Evolutionary conservation across 1,140 invertebrate species (phyloP).

Genomic region (Macrostomum lignano): DNA sequence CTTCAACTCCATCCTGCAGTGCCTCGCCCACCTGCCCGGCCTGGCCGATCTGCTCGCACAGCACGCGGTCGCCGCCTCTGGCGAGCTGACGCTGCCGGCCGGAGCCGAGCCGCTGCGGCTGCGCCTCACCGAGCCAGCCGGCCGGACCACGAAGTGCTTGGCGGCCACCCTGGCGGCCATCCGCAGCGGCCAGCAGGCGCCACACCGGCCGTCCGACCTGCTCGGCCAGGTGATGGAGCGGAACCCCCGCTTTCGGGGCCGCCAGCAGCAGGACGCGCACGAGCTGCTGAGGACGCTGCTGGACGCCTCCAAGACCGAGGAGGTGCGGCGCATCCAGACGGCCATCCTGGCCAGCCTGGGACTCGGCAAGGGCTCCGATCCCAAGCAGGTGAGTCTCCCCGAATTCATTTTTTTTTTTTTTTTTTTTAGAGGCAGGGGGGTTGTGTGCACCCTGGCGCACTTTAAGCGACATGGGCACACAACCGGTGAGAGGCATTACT

Average conservation of each 20-base stretch:
- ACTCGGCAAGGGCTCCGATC: slow-evolving; percentile 13
- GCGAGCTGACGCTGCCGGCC: background rate
- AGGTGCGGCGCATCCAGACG: slow-evolving; percentile 22
- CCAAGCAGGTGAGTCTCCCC: slow-evolving; percentile 4
- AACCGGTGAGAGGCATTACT: too few species aligned
- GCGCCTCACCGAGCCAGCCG: background rate
- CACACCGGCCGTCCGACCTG: background rate
- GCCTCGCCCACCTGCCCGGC: background rate
- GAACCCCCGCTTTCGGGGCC: slow-evolving; percentile 54
- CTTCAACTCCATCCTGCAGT: slow-evolving; percentile 71
- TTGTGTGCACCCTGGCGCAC: too few species aligned
- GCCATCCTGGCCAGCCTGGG: slow-evolving; percentile 23
- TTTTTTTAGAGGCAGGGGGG: too few species aligned
- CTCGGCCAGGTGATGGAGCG: slow-evolving; percentile 7
- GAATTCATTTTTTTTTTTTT: slow-evolving; percentile 5
- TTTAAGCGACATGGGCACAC: too few species aligned
- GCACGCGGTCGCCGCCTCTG: background rate
- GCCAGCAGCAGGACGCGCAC: slow-evolving; percentile 78
- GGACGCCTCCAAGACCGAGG: slow-evolving; percentile 44
- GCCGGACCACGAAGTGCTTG: background rate
- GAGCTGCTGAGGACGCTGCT: slow-evolving; percentile 61
- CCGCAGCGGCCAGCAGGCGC: background rate
- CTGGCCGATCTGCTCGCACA: background rate
- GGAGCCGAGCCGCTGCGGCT: too few species aligned
- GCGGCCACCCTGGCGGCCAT: background rate